Base-by-base conservation (phyloP, 2,888 invertebrate species). In the Shargacucullia verbasci region DNA sequence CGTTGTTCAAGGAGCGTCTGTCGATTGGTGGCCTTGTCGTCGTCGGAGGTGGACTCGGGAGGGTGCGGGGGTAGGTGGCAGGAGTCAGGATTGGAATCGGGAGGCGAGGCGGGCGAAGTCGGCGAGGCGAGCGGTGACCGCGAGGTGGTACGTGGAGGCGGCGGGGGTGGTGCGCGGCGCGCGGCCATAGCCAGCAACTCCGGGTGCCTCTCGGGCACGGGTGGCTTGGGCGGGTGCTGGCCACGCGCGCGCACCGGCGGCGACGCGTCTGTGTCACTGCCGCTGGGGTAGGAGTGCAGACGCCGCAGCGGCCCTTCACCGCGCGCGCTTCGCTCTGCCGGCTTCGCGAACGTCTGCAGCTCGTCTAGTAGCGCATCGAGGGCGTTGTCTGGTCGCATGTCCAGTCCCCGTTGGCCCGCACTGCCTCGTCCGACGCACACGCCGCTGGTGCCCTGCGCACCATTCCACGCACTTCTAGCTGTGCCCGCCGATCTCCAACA, bases 321-420 rank as follows among this genome's bases (percentile, higher is more conserved):
- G 41, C 86, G 79, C 46, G 61, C 79, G 59, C 80, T 78, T 48
- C 83, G 81, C 71, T 81, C 81, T 57, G 83, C 70, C 47, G 98
- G 98, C 86, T 97, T 96, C 53, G 98, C 96, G 90, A 98, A 98
- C 31, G 98, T 98, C 91, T 98, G 98, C 72, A 98, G 95, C 91
- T 98, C 98, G 90, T 98, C 98, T 97, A 98, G 94, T 97, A 98
- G 93, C 96, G 98, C 98, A 96, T 98, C 98, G 97, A 98, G 98
- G 96, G 98, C 98, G 97, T 98, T 98, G 96, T 98, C 98, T 95
- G 97, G 95, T 94, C 97, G 96, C 94, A 87, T 62, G 62, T 91
- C 91, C 74, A 85, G 81, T 86, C 87, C 86, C 67, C 85, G 20
- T 20, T 20, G 81, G 68, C 72, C 69, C 73, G 73, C 46, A 50